Base-by-base conservation (phyloP, 2,797 vertebrate genomes). In the Notolabrus celidotus region DNA sequence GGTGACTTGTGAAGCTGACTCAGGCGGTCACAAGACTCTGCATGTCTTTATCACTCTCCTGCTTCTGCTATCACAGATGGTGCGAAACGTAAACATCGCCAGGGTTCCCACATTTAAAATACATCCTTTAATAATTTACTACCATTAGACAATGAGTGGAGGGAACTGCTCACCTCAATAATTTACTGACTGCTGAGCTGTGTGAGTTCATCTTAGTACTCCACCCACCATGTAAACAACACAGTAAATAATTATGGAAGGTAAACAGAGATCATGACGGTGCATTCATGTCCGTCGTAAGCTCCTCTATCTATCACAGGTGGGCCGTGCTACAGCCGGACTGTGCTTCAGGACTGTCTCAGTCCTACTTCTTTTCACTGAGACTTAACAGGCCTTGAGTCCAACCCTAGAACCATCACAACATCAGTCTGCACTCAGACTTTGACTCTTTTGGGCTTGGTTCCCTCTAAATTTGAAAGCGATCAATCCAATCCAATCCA, bases 1-100 rank as follows among this genome's bases (percentile, higher is more conserved):
- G 22, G 29, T 66, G 78, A 64, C 49, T 5, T 54, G 36, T 58
- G 51, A 58, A 60, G 31, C 10, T 78, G 76, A 85, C 46, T 77
- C 74, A 77, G 7, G 7, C 36, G 8, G 17, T 80, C 74, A 75
- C 52, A 41, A 53, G 81, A 45, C 45, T 7, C 51, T 12, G 17
- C 34, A 25, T 56, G 29, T 67, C 19, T 20, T 15, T 20, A 4
- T 19, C 15, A 10, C 29, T 54, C 9, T 25, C 7, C 12, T 36
- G 0, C 19, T 50, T 9, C 39, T 73, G 58, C 12, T 19, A 2
- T 22, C 36, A 50, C 64, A 5, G n/a, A 22, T 31, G 23, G 16
- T 25, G 34, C 43, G 27, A 25, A 53, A 49, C 7, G 19, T 55
- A 22, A 59, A 55, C 4, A 27, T 4, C 50, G 16, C 1, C 41